Base-by-base conservation (phyloP, 2,888 invertebrate species). In the Phasia obesa region DNA sequence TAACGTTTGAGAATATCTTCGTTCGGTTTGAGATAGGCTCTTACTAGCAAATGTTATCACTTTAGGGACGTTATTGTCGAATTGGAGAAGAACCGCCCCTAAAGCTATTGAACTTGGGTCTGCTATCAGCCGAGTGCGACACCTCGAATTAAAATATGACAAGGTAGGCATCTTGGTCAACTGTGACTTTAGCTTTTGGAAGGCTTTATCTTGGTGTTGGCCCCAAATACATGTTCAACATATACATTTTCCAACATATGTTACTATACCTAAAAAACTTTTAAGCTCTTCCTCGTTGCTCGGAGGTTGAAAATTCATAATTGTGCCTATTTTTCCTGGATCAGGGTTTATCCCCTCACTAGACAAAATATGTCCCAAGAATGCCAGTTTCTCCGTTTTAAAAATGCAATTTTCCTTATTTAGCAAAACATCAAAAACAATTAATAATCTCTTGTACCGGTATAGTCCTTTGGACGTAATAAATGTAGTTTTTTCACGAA, bases 181-280 rank as follows among this genome's bases (percentile, higher is more conserved):
- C 9, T 49, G 47, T 49, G 6, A 2, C 47, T n/a, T n/a, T 2
- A 49, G 47, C 19, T 19, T 49, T n/a, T n/a, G n/a, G n/a, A n/a
- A n/a, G n/a, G n/a, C n/a, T 13, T 2, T 13, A 13, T 49, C 47
- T 49, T 49, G 47, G 47, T 6, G 4, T 49, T 7, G 47, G 9
- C 47, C 13, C 51, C 51, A 51, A 15, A 15, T 25, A 75, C 13
- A 7, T 38, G 7, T 4, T 38, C 11, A 13, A n/a, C n/a, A n/a
- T n/a, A 64, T 49, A 11, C 49, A 64, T 31, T 64, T 64, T 19
- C 64, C 64, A 5, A 64, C n/a, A 11, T 64, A 64, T 25, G 64
- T 64, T 25, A 64, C 64, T 17, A 64, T 7, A 11, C 64, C 64
- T 21, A 64, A 31, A 13, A 64, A 64, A 64, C 64, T 64, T 11